These are phyloP conservation scores for Hydrophis major DNA, from an alignment of 2,797 vertebrate genomes.

Conservation along the genomic window DNA sequence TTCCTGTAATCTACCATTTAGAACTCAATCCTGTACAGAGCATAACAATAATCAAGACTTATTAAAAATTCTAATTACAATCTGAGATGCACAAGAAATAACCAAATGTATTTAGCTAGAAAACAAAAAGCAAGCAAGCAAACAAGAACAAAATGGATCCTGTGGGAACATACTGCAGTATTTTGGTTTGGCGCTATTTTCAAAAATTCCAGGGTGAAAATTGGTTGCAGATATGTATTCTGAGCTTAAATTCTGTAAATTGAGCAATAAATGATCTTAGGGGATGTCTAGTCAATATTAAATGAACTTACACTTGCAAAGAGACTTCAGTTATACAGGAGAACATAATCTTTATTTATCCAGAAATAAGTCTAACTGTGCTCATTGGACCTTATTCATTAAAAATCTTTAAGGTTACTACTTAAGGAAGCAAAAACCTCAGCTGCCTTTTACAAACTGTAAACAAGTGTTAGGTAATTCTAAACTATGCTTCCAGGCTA, in stretches of 20 bases:
- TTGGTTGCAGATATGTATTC: not conserved
- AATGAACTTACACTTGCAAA: not conserved
- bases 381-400: not conserved
- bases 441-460: not conserved
- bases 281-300: not conserved
- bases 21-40: not conserved
- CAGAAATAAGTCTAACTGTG: not conserved
- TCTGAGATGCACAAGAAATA: not conserved
- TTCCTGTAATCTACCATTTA: not conserved
- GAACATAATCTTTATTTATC: not conserved
- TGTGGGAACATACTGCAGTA: not conserved
- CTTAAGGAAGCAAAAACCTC: not conserved
- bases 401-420: not conserved
- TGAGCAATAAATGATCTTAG: not conserved
- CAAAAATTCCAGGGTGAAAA: not conserved
- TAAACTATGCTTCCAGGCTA: not conserved
- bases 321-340: not conserved
- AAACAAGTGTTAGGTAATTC: not conserved
- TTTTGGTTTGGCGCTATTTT: not conserved
- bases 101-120: not conserved
- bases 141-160: not conserved
- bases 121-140: not conserved
- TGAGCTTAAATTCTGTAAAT: not conserved
- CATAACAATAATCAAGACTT: not conserved
- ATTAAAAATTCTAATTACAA: not conserved